Conservation (phyloP, 35 echinoderm and acorn worm genomes). For the Lytechinus pictus region DNA sequence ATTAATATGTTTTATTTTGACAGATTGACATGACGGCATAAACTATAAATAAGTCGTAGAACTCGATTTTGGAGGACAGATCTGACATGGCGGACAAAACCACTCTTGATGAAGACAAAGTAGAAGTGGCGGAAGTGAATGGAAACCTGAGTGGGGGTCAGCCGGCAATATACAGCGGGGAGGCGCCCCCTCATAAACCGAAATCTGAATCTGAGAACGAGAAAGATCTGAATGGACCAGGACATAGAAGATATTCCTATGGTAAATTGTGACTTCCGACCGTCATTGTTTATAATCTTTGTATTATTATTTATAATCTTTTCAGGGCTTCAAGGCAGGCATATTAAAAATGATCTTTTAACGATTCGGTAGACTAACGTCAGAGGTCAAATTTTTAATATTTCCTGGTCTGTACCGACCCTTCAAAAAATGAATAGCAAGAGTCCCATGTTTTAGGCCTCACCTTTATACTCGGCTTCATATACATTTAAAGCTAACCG, state of each 20-base stretch:
- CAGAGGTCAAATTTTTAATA: too few relatives aligned
- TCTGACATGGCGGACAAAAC: not conserved
- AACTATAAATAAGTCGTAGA: not conserved
- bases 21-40: not conserved
- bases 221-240: slow-evolving; percentile 22
- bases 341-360: too few relatives aligned
- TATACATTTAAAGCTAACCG: too few relatives aligned
- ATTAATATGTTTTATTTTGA: not conserved
- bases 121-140: not conserved
- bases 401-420: too few relatives aligned
- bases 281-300: too few relatives aligned
- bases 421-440: too few relatives aligned
- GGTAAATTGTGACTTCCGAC: not conserved
- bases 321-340: too few relatives aligned
- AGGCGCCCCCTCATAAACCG: not conserved
- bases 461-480: too few relatives aligned
- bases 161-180: slow-evolving; percentile 9
- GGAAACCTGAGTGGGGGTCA: slow-evolving; percentile 35
- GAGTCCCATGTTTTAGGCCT: too few relatives aligned
- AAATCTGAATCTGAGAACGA: not conserved
- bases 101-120: not conserved
- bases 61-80: not conserved
- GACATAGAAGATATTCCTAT: slow-evolving; percentile 26
- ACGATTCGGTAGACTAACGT: too few relatives aligned
- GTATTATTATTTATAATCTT: too few relatives aligned